Base-by-base conservation (phyloP, 2,888 invertebrate species). In the Mythimna vitellina region DNA sequence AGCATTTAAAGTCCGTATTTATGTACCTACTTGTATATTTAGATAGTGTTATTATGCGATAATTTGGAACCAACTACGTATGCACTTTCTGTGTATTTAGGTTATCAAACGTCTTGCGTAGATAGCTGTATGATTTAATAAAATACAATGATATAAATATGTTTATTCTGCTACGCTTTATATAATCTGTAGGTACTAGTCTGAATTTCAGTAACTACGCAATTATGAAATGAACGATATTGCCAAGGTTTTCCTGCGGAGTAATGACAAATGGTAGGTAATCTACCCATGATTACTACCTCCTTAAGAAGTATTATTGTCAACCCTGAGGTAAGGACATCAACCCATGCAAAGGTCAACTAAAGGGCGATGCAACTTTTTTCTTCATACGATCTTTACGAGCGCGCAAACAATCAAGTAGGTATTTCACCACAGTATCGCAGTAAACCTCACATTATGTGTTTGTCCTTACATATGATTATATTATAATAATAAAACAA, bases 301-400 rank as follows among this genome's bases (percentile, higher is more conserved):
- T 51, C 9, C 61, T 38, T 65, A 17, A 64, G 65, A 32, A 68
- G 65, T 57, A 35, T 65, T 65, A 68, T 60, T 70, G 42, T 69
- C 70, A 69, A 74, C 85, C 84, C 73, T 81, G 86, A 80, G 22
- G 70, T 38, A 80, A 86, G 84, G 84, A 76, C 74, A 76, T 57
- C 83, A 67, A 77, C 76, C 58, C 32, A 63, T 60, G 58, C 61
- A 83, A 83, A 86, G 86, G 84, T 77, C 76, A 81, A 57, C 20
- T 65, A 81, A 83, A 86, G 78, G 78, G 78, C 83, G 53, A 65
- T 72, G 75, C 73, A 75, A 81, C 71, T 73, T 83, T 75, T 83
- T 80, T 80, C 65, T 74, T 20, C 25, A 67, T 63, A 64, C 76
- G 75, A 77, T 83, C 74, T 83, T 75, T 65, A 78, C 35, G 81